phyloP scores from a whole-genome alignment of 2,113 vertebrate species.

The Paedocypris sp. region DNA sequence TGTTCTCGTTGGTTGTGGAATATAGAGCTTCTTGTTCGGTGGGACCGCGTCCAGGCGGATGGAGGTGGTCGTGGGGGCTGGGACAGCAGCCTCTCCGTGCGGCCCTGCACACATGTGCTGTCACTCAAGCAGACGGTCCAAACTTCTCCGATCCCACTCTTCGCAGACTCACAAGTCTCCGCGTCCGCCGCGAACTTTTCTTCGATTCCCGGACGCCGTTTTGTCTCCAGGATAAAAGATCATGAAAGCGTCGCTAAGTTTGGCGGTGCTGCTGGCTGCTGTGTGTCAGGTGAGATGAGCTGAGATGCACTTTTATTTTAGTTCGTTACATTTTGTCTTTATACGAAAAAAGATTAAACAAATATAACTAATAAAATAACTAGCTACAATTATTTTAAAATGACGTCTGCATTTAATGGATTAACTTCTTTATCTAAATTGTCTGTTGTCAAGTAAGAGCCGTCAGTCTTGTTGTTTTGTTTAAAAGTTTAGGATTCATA shows the following conservation, averaged over 20 bases:
- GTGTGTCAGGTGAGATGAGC: conserved; percentile 51
- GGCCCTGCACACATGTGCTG: conserved; percentile 60
- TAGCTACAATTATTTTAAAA: no score
- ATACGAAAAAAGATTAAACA: no score
- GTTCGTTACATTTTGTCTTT: no score
- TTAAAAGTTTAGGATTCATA: no score
- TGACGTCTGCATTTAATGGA: no score
- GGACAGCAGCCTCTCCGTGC: conserved; percentile 35
- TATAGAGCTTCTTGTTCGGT: no score
- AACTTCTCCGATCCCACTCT: no score
- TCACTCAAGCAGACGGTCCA: conserved; percentile 53
- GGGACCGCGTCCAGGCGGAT: conserved; percentile 24
- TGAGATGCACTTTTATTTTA: background rate
- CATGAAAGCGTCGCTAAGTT: conserved; percentile 47
- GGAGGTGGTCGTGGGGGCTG: conserved; percentile 24
- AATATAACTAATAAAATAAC: background rate
- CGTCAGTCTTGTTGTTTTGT: no score
- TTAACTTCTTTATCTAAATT: no score
- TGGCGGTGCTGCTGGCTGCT: conserved; percentile 38
- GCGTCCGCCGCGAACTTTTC: background rate
- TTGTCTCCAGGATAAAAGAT: conserved; percentile 17
- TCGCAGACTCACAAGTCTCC: conserved; percentile 1
- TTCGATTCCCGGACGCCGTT: background rate
- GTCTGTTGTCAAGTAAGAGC: no score
- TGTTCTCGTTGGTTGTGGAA: no score